Evolutionary conservation across 2,888 invertebrate genomes (phyloP).

Genomic region (Pristionchus japonicus): DNA sequence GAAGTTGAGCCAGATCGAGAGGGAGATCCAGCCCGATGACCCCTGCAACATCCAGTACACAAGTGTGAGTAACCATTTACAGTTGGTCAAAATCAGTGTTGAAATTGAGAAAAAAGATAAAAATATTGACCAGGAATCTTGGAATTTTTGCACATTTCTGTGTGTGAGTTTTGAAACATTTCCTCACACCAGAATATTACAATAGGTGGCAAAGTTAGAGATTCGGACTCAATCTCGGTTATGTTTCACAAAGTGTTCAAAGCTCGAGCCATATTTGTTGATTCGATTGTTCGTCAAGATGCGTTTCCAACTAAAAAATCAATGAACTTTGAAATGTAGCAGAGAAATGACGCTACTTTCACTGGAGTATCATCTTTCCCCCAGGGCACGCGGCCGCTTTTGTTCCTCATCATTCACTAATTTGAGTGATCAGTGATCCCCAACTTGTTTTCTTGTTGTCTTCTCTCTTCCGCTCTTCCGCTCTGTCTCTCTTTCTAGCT

Average conservation of each 20-base stretch:
- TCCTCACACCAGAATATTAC: too few relatives aligned
- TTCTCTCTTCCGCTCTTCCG: not conserved
- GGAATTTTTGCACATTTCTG: too few relatives aligned
- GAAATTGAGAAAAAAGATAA: not conserved
- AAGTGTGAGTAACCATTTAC: conserved; percentile 53
- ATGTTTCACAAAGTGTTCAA: too few relatives aligned
- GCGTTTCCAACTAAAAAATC: too few relatives aligned
- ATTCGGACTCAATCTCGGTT: too few relatives aligned
- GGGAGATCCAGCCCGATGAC: conserved; percentile 81
- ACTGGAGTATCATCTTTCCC: not conserved
- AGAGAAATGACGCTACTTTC: not conserved
- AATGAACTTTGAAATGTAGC: not conserved
- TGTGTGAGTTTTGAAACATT: too few relatives aligned
- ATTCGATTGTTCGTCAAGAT: too few relatives aligned
- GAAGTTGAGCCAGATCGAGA: conserved; percentile 77
- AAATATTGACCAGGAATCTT: too few relatives aligned
- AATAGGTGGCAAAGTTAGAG: too few relatives aligned
- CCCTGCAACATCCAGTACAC: conserved; percentile 82
- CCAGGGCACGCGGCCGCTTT: not conserved
- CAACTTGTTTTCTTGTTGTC: not conserved
- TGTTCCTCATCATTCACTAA: not conserved
- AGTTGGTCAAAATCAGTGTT: not conserved
- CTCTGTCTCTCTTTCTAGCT: not conserved
- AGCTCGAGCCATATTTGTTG: too few relatives aligned
- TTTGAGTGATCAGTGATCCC: not conserved